Evolutionary conservation across 1,140 invertebrate species (phyloP).

Genomic region (Drosophila rhopaloa): DNA sequence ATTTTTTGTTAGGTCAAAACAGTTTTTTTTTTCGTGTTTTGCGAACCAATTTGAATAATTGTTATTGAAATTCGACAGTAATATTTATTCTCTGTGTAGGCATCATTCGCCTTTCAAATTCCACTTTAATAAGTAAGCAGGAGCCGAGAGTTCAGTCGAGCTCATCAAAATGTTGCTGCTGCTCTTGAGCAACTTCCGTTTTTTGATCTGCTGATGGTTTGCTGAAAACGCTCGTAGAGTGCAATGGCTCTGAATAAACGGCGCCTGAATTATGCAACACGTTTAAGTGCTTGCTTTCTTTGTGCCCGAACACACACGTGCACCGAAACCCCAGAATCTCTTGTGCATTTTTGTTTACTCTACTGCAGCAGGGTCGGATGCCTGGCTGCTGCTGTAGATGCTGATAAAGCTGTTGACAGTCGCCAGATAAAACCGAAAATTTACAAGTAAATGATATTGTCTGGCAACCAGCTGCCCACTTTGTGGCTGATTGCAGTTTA

Average conservation of each 20-base stretch:
- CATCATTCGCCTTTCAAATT: conserved; percentile 38
- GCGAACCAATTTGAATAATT: no score
- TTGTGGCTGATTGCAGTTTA: conserved; percentile 48
- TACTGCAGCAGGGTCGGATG: conserved; percentile 11
- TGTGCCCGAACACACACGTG: conserved; percentile 15
- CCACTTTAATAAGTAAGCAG: conserved; percentile 64
- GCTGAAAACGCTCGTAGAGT: conserved; percentile 37
- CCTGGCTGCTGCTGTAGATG: conserved; percentile 27
- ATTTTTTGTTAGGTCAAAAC: no score
- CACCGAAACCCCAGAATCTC: conserved; percentile 23
- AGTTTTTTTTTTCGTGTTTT: no score
- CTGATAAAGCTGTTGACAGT: conserved; percentile 61
- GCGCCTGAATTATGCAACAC: conserved; percentile 72
- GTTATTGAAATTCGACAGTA: no score
- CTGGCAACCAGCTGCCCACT: conserved; percentile 41
- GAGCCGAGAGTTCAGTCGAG: conserved; percentile 31
- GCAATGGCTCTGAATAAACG: conserved; percentile 75
- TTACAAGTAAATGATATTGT: conserved; percentile 64
- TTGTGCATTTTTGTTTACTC: conserved; percentile 49
- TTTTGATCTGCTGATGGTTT: conserved; percentile 61
- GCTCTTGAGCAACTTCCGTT: conserved; percentile 58
- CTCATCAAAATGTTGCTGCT: conserved; percentile 50
- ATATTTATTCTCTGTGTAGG: neutral
- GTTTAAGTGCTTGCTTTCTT: conserved; percentile 73
- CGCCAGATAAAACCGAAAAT: conserved; percentile 51